Percentiles rank a stretch among this genome's conserved stretches.
These are phyloP conservation scores for Tetramorium parvispinum DNA, from an alignment of 1,140 invertebrate genomes.

Conservation along the genomic window DNA sequence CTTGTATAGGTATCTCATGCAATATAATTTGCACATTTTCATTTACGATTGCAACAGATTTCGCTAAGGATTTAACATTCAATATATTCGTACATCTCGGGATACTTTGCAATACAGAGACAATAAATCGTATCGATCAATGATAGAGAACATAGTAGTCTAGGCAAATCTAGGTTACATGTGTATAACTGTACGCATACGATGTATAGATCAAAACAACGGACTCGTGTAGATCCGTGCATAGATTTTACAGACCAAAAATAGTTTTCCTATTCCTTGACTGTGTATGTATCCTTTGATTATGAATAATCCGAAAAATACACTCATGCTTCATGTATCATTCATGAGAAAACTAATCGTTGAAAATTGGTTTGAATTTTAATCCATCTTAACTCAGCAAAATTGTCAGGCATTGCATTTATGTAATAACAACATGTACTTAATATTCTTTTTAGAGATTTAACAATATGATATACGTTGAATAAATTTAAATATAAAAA, in stretches of 20 bases:
- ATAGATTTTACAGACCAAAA: slow-evolving; percentile 3
- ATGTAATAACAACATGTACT: neutral
- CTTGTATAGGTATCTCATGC: neutral
- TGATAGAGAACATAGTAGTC: slow-evolving; percentile 3
- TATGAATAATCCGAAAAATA: neutral
- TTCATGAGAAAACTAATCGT: neutral
- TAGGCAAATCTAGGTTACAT: slow-evolving; percentile 26
- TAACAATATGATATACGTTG: neutral
- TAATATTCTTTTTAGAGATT: neutral
- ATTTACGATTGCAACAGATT: neutral
- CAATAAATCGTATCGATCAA: slow-evolving; percentile 36
- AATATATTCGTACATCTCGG: neutral
- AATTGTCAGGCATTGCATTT: neutral
- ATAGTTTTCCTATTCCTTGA: neutral
- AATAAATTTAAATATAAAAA: neutral
- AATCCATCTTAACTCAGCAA: neutral
- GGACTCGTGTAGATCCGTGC: neutral
- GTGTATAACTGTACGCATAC: neutral
- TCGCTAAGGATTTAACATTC: neutral
- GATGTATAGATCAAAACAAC: slow-evolving; percentile 20
- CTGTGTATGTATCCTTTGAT: neutral
- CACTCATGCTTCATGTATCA: neutral
- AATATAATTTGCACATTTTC: neutral
- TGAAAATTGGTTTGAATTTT: neutral
- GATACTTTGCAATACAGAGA: neutral